phyloP scores from a whole-genome alignment of 2,888 invertebrate species.

The Lysandra bellargus region DNA sequence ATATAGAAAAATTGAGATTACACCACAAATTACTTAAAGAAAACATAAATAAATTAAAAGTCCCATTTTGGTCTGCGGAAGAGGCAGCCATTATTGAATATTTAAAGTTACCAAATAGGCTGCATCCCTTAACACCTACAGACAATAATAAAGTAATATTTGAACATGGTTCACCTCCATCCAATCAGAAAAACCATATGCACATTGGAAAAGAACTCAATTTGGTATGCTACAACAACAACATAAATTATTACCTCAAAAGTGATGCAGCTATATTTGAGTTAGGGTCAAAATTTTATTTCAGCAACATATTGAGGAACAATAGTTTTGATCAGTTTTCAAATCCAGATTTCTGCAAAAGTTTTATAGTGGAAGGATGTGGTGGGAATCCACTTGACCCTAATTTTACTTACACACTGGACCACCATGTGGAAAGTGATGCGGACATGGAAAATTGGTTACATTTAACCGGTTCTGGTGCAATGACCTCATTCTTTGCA shows the following conservation, averaged over 20 bases:
- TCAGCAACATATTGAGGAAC: slow-evolving; percentile 64
- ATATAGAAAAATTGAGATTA: slow-evolving; percentile 77
- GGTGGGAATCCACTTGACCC: slow-evolving; percentile 81
- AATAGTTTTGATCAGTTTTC: slow-evolving; percentile 83
- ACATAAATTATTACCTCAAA: slow-evolving; percentile 82
- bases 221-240: slow-evolving; percentile 80
- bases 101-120: slow-evolving; percentile 84
- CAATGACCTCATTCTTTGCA: slow-evolving; percentile 86
- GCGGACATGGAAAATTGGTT: slow-evolving; percentile 79
- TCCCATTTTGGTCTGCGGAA: slow-evolving; percentile 85
- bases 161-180: slow-evolving; percentile 52
- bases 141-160: slow-evolving; percentile 56
- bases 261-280: slow-evolving; percentile 87
- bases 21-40: slow-evolving; percentile 79
- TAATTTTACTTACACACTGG: slow-evolving; percentile 80
- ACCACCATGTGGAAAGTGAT: slow-evolving; percentile 78
- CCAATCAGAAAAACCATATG: slow-evolving; percentile 72
- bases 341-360: slow-evolving; percentile 89
- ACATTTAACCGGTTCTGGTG: slow-evolving; percentile 88
- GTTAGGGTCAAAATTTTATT: slow-evolving; percentile 79
- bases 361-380: slow-evolving; percentile 87
- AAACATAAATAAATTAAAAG: slow-evolving; percentile 83
- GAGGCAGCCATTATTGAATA: slow-evolving; percentile 83
- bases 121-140: slow-evolving; percentile 83
- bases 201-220: slow-evolving; percentile 76